phyloP scores from a whole-genome alignment of 2,797 vertebrate species.

The Garrulus glandarius region DNA sequence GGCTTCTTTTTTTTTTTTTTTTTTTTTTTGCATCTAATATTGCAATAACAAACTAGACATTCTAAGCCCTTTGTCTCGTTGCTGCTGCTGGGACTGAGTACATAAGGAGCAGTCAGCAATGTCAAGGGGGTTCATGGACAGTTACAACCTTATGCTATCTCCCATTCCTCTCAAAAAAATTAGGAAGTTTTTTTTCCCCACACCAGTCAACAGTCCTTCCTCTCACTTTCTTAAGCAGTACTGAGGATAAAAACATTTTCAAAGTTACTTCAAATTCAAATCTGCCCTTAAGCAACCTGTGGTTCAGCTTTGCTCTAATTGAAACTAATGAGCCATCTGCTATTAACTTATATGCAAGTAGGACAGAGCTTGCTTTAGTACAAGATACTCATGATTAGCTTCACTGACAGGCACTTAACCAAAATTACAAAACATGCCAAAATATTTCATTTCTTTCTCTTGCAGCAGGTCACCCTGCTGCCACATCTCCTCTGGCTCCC shows the following conservation, averaged over 20 bases:
- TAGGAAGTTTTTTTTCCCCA: neutral
- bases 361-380: conserved; percentile 25
- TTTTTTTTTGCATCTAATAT: neutral
- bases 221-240: neutral
- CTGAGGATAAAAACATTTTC: conserved; percentile 1
- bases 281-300: conserved; percentile 48
- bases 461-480: neutral
- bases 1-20: too few relatives aligned
- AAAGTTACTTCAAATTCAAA: conserved; percentile 48
- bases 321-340: conserved; percentile 61
- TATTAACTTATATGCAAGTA: conserved; percentile 41
- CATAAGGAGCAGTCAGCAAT: neutral
- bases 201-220: neutral
- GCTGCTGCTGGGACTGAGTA: neutral
- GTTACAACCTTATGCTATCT: neutral
- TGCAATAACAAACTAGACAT: neutral
- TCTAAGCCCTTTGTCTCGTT: neutral
- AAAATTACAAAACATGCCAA: conserved; percentile 1
- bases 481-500: neutral
- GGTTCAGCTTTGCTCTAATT: conserved; percentile 43
- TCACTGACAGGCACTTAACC: conserved; percentile 14
- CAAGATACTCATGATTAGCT: neutral
- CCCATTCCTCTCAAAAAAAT: neutral
- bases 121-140: neutral
- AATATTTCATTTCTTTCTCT: neutral